Percentiles rank a stretch among this genome's conserved stretches.
Evolutionary conservation across 2,113 vertebrate species (phyloP).

Genomic region (Callionymus lyra): DNA sequence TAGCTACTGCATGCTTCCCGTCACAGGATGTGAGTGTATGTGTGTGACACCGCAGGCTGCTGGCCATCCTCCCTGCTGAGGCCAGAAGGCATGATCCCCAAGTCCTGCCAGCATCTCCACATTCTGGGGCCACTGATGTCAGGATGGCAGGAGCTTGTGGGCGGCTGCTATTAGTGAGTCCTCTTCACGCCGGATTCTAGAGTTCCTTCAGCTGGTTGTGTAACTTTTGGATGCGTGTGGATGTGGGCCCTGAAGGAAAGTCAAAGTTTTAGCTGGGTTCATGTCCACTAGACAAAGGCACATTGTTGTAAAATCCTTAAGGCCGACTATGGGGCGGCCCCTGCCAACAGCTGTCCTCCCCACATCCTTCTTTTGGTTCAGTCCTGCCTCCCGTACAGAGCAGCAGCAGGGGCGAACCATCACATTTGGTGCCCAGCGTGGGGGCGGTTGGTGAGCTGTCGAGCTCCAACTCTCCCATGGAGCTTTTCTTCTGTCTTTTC

Average conservation of each 20-base stretch:
- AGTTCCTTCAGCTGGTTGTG: conserved; percentile 60
- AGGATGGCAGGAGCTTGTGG: conserved; percentile 65
- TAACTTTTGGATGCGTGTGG: conserved; percentile 38
- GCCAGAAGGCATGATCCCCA: conserved; percentile 64
- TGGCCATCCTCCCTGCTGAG: conserved; percentile 54
- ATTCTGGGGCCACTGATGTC: conserved; percentile 66
- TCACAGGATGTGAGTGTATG: conserved; percentile 6
- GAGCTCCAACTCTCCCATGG: conserved; percentile 74
- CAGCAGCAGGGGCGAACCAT: conserved; percentile 78
- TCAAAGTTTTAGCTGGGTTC: background rate
- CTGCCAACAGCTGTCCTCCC: conserved; percentile 52
- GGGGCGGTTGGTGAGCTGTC: conserved; percentile 73
- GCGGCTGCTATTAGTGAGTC: conserved; percentile 68
- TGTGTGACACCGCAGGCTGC: conserved; percentile 35
- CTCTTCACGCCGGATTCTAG: conserved; percentile 63
- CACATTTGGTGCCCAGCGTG: conserved; percentile 79
- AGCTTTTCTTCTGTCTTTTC: conserved; percentile 75
- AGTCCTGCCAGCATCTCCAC: conserved; percentile 59
- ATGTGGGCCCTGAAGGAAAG: conserved; percentile 14
- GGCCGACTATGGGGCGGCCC: background rate
- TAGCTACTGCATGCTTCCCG: background rate
- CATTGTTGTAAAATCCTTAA: conserved; percentile 1
- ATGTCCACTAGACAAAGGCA: background rate
- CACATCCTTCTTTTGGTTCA: conserved; percentile 61
- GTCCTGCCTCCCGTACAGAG: conserved; percentile 66